Conservation (phyloP, 2,113 vertebrate genomes). For the Globicephala melas region DNA sequence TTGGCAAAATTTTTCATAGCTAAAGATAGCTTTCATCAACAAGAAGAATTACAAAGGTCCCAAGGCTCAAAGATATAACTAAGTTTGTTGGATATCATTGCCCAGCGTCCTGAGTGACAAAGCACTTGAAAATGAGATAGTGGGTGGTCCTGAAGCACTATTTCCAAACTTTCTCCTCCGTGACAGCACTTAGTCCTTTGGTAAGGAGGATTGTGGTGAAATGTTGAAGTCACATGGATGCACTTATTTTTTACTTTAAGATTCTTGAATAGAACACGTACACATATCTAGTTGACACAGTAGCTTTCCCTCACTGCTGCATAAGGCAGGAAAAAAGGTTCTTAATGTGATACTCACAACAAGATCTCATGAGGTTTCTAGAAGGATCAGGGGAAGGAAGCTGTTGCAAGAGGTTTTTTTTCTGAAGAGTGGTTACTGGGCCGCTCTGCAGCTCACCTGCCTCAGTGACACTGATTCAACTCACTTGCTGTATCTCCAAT, state of each 20-base stretch:
- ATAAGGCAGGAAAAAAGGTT: neutral
- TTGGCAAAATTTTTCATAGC: neutral
- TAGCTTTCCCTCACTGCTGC: neutral
- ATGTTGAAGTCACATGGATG: neutral
- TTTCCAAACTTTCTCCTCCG: neutral
- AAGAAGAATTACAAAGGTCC: neutral
- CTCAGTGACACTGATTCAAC: neutral
- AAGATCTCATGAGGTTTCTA: neutral
- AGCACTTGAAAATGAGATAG: neutral
- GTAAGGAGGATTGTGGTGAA: neutral
- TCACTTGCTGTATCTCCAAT: neutral
- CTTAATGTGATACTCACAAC: neutral
- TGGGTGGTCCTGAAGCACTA: neutral
- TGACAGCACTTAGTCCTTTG: neutral
- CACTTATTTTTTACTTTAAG: neutral
- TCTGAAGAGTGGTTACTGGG: neutral
- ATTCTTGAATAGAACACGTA: neutral
- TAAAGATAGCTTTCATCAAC: slow-evolving; percentile 20
- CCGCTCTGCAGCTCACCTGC: neutral
- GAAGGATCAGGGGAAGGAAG: neutral
- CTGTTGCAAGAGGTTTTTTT: neutral
- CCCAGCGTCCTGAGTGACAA: neutral
- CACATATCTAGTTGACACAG: neutral
- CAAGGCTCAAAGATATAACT: neutral
- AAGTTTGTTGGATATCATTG: neutral